These are phyloP conservation scores for Cyanoderma ruficeps DNA, from an alignment of 2,113 vertebrate species.

Conservation along the genomic window DNA sequence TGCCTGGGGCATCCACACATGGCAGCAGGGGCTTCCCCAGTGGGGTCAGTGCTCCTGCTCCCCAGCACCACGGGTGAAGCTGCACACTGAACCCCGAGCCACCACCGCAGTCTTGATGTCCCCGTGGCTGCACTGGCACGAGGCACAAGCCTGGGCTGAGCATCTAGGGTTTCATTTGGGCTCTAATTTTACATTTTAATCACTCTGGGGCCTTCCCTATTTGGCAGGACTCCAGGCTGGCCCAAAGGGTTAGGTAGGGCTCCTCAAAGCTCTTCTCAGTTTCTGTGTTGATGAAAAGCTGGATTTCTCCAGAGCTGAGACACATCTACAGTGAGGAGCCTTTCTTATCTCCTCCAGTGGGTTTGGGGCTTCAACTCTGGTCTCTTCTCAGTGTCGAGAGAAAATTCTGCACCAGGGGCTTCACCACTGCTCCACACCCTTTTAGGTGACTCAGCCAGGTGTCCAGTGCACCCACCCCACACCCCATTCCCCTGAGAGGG, in stretches of 20 bases:
- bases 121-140: background rate
- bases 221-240: background rate
- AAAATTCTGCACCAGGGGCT: background rate
- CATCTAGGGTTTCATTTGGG: background rate
- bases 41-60: background rate
- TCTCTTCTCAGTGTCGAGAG: background rate
- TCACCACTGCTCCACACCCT: background rate
- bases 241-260: background rate
- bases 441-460: background rate
- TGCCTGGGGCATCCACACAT: background rate
- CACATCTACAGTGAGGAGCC: background rate
- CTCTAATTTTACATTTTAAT: background rate
- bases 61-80: fast-evolving
- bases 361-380: background rate
- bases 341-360: background rate
- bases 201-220: background rate
- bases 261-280: background rate
- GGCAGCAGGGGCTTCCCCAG: background rate
- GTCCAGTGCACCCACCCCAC: too few relatives aligned
- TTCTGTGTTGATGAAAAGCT: background rate
- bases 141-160: background rate
- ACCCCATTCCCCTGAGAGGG: background rate
- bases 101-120: fast-evolving
- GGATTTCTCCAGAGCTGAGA: background rate
- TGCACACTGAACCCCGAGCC: fast-evolving